These are phyloP conservation scores for Emys orbicularis DNA, from an alignment of 2,797 vertebrate genomes.

Conservation along the genomic window DNA sequence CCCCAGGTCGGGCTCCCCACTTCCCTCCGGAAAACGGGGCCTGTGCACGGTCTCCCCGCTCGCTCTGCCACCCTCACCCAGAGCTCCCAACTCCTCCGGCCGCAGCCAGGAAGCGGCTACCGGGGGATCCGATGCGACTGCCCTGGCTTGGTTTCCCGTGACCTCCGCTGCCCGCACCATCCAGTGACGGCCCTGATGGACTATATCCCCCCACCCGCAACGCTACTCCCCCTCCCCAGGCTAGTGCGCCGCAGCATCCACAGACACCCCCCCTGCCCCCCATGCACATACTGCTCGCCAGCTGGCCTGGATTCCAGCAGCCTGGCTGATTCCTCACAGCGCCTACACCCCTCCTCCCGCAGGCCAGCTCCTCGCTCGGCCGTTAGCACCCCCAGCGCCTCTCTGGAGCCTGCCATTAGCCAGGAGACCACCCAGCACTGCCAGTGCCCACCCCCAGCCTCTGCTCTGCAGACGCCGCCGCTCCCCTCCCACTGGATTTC, in stretches of 20 bases:
- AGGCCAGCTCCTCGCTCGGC: neutral
- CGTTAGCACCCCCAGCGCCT: slow-evolving; percentile 28
- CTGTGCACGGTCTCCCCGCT: no score
- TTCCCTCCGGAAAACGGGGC: no score
- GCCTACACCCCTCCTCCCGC: neutral
- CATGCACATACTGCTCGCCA: no score
- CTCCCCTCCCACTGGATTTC: neutral
- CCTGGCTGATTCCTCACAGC: slow-evolving; percentile 9
- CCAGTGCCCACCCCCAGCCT: slow-evolving; percentile 68
- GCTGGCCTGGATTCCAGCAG: no score
- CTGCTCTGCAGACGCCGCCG: neutral
- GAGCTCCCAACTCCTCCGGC: no score
- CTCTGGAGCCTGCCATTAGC: slow-evolving; percentile 45
- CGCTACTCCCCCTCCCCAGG: neutral
- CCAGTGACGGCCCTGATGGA: no score
- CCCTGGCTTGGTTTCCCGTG: neutral
- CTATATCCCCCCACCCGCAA: neutral
- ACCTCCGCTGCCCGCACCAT: neutral
- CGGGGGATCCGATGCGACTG: no score
- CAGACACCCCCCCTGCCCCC: no score
- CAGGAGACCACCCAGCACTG: slow-evolving; percentile 73
- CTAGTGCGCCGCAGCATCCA: no score
- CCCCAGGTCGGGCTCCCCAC: no score
- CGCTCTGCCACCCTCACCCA: neutral
- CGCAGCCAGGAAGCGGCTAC: no score